Evolutionary conservation across 2,888 invertebrate genomes (phyloP).

Genomic region (Taphrorychus bicolor): DNA sequence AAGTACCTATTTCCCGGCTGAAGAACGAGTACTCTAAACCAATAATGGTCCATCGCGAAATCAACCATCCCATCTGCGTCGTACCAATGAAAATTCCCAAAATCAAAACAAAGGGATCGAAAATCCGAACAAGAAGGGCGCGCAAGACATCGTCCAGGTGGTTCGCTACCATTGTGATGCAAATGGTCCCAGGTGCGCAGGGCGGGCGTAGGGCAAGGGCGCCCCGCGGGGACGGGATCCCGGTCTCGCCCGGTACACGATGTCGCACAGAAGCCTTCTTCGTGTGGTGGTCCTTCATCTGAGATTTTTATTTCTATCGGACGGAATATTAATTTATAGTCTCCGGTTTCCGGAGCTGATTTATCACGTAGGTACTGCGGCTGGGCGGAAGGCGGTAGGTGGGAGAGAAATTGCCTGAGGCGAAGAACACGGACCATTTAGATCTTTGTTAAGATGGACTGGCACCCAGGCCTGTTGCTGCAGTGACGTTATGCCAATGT

Average conservation of each 20-base stretch:
- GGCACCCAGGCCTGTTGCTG: too few relatives aligned
- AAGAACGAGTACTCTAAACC: too few relatives aligned
- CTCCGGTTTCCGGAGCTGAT: conserved; percentile 1
- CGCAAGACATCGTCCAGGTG: conserved; percentile 28
- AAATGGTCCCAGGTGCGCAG: conserved; percentile 35
- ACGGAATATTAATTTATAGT: background rate
- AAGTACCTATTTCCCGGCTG: too few relatives aligned
- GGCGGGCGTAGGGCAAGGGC: conserved; percentile 20
- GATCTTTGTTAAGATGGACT: too few relatives aligned
- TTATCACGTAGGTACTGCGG: background rate
- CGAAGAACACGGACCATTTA: too few relatives aligned
- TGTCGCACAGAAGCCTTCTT: background rate
- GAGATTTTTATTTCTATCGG: background rate
- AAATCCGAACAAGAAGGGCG: background rate
- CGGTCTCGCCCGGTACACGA: too few relatives aligned
- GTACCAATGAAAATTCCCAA: background rate
- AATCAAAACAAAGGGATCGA: background rate
- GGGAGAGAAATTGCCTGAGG: too few relatives aligned
- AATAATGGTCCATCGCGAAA: too few relatives aligned
- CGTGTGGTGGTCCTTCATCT: conserved; percentile 5
- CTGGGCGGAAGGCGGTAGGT: background rate
- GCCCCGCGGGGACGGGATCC: conserved; percentile 25
- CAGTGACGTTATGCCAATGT: too few relatives aligned
- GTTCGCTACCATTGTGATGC: conserved; percentile 33
- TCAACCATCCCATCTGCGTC: background rate